Evolutionary conservation across 53 echinoderm and acorn worm genomes (phyloP), one percentile per base, ranked within the genome.

Genomic region (Patiria pectinifera): DNA sequence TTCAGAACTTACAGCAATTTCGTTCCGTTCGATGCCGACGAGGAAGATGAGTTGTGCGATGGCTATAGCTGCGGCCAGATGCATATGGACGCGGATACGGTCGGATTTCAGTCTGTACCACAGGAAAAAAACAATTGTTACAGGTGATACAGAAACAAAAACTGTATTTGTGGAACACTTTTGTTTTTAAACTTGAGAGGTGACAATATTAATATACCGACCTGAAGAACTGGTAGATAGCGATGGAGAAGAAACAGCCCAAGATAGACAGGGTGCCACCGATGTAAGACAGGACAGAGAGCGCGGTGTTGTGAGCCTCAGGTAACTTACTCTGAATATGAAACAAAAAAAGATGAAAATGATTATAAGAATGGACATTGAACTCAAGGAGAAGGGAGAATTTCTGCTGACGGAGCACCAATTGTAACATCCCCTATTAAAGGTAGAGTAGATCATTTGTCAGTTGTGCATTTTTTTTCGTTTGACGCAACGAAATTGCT

Each of bases 11-110:
- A 96, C 96, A 82, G 45, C 21, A 19, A 95, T 85, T n/a, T 96
- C 96, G 59, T 92, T 96, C 59, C 95, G 89, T 71, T 95, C 94
- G 4, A 96, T 94, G 49, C 97, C 97, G 18, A 97, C 92, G 26
- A 97, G 86, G n/a, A 96, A 96, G 85, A 97, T 94, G 44, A 97
- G 83, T 76, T 97, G 92, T 25, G 97, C 91, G 48, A 96, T 87
- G 23, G 82, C 94, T 19, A 99, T 93, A 74, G 99, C 96, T 14
- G 86, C 91, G 14, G 95, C 94, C 15, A 96, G 93, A 78, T 96
- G 92, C 83, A 94, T 94, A 74, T 96, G 96, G 15, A 96, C 94
- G 47, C 96, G 91, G 15, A 96, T 96, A n/a, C 96, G 92, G 60
- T 96, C 96, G 0, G 94, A 92, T 49, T 94, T 95, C 26, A 96